Base-by-base conservation (phyloP, 1,140 invertebrate genomes). In the Lasaia peninsularis region DNA sequence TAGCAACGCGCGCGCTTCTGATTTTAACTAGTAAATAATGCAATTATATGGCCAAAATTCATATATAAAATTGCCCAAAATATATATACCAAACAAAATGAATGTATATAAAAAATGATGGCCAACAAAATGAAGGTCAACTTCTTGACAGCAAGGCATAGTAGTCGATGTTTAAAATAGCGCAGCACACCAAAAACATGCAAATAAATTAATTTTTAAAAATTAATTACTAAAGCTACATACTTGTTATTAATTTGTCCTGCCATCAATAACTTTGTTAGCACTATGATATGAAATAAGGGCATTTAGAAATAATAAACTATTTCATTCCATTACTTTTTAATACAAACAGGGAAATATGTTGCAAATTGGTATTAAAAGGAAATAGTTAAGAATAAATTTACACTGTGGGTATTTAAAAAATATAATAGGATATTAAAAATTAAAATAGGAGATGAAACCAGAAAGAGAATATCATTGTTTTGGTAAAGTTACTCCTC, bases 101-200 rank as follows among this genome's bases (percentile, higher is more conserved):
- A 84, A 88, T 86, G 85, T 73, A 86, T 88, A 81, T 83, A 90
- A 90, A 57, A 92, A 94, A 93, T 92, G 93, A 94, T 94, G 92
- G 93, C 93, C 93, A 94, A 94, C 91, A 91, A 94, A 95, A 95
- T 94, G 94, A 94, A 94, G 94, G 94, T 95, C 94, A 95, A 95
- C 94, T 95, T 95, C 94, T 95, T 94, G 93, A 95, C 92, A 94
- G 93, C 93, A 91, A 91, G 88, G 86, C 89, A 90, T 86, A 90
- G 73, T 88, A 89, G 80, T 88, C 78, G 80, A 82, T 83, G 69
- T 76, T 83, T 57, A 76, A 75, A 88, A 77, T 79, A 89, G 84
- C 85, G 80, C 76, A 88, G 83, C 86, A 80, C 75, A 86, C 84
- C 70, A 80, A 84, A 86, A 88, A 84, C 86, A 89, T 88, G 80